Evolutionary conservation across 2,797 vertebrate species (phyloP).

Genomic region (Lepidocolaptes lacrymiger): DNA sequence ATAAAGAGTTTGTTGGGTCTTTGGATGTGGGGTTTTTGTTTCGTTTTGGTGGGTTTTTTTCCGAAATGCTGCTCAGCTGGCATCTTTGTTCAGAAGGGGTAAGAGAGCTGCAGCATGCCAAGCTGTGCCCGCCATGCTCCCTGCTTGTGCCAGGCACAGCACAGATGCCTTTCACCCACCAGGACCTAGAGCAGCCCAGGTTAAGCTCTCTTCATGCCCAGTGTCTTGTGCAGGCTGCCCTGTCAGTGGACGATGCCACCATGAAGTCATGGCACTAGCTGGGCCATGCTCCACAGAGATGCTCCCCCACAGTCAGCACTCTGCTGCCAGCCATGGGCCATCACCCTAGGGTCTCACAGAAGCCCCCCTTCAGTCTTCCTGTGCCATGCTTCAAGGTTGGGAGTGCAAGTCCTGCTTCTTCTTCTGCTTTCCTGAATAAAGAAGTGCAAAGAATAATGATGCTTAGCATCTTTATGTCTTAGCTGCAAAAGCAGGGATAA

Average conservation of each 20-base stretch:
- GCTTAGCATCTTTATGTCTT: background rate
- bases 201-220: background rate
- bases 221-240: accelerated
- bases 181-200: no score
- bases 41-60: background rate
- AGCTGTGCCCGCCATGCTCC: accelerated
- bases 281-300: background rate
- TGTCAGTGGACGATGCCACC: background rate
- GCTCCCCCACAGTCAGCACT: background rate
- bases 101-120: background rate
- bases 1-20: background rate
- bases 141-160: background rate
- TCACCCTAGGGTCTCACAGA: background rate
- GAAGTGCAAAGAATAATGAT: accelerated
- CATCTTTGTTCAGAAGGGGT: background rate
- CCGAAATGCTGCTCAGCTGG: background rate
- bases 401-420: background rate
- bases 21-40: background rate
- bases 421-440: background rate
- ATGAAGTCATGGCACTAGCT: background rate
- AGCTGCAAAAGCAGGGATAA: background rate
- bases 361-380: background rate
- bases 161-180: accelerated
- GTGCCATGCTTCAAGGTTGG: background rate
- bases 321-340: accelerated